phyloP scores from a whole-genome alignment of 2,113 vertebrate genomes.

The Macquaria australasica region DNA sequence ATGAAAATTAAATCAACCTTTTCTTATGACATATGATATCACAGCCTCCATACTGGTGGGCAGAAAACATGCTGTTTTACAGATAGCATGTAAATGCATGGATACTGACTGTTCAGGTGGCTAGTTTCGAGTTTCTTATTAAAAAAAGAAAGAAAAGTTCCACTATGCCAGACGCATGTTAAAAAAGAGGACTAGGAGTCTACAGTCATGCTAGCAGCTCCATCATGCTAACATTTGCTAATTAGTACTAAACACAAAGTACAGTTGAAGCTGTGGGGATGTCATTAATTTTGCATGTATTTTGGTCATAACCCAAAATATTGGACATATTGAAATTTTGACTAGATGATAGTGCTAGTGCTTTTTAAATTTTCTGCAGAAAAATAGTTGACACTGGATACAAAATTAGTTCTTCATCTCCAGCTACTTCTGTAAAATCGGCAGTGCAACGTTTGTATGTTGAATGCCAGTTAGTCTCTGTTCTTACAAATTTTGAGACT shows the following conservation, averaged over 20 bases:
- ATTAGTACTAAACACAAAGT: no score
- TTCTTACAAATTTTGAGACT: no score
- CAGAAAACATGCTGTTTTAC: neutral
- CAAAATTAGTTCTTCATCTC: neutral
- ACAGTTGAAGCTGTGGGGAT: no score
- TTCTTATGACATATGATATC: neutral
- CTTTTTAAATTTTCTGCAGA: no score
- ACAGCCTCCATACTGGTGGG: neutral
- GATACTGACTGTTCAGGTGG: neutral
- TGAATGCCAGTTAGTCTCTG: no score
- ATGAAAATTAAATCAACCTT: neutral
- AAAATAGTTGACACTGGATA: neutral
- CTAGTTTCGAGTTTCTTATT: neutral
- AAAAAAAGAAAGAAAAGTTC: neutral
- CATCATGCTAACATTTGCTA: no score
- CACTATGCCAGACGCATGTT: neutral
- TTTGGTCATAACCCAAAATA: no score
- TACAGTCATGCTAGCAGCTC: no score
- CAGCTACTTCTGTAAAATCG: neutral
- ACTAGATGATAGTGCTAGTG: neutral
- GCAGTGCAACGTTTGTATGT: neutral
- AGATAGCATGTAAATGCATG: neutral
- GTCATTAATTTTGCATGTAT: no score
- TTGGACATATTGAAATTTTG: neutral
- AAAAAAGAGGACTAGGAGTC: no score